phyloP scores from a whole-genome alignment of 2,113 vertebrate genomes.

The Oryzias woworae region DNA sequence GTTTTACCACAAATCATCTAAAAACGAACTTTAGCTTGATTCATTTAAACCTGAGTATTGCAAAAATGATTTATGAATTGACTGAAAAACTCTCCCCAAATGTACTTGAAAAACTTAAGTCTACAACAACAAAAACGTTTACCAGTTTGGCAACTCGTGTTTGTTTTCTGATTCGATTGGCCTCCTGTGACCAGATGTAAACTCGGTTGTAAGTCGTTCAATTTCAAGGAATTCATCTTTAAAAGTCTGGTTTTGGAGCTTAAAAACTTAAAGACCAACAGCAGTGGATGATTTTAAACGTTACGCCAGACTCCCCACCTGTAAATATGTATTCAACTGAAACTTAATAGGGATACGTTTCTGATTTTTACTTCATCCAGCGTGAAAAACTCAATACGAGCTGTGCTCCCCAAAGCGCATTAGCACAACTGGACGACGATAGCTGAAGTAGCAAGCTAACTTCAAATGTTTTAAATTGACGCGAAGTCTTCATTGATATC shows the following conservation, averaged over 20 bases:
- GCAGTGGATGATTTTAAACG: background rate
- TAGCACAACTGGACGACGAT: conserved; percentile 7
- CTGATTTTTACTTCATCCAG: background rate
- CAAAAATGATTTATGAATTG: no score
- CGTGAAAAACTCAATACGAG: background rate
- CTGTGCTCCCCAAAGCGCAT: background rate
- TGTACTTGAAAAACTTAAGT: no score
- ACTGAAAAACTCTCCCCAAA: no score
- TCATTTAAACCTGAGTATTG: no score
- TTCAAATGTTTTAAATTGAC: background rate
- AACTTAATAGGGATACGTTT: background rate
- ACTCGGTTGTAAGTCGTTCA: no score
- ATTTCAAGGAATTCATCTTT: no score
- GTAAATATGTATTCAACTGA: background rate
- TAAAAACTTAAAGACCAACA: background rate
- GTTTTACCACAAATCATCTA: no score
- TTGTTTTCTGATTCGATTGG: no score
- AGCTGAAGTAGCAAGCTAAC: conserved; percentile 13
- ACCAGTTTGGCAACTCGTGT: no score
- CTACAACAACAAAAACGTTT: no score
- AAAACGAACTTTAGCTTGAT: no score
- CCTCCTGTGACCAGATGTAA: no score
- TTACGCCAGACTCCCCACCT: background rate
- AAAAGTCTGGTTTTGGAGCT: conserved; percentile 5
- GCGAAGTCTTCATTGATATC: background rate